Evolutionary conservation across 1,140 invertebrate species (phyloP), one percentile per base, ranked within the genome.

Genomic region (Neodiprion fabricii): DNA sequence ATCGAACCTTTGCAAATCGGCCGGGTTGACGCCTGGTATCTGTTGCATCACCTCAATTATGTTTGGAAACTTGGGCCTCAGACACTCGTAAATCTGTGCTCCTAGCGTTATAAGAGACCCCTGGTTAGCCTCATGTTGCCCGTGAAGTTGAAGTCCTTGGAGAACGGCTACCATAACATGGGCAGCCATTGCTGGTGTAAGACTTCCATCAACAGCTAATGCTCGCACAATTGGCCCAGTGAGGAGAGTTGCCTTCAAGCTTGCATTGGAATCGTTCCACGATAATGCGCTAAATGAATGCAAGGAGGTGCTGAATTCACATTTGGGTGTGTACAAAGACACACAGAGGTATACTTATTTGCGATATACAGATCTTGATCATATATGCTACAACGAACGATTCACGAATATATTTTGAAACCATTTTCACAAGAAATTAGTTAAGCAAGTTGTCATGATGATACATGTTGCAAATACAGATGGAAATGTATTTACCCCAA

Each of bases 61-160:
- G 76, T 91, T 90, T 0, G 94, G 92, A 81, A 94, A 95, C 67
- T 90, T 90, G 4, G 95, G 94, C 79, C 96, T 90, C 48, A 97
- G 86, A 68, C 93, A 90, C 84, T 96, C 95, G 84, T 97, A 97
- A 4, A 95, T 91, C 85, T 96, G 93, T 17, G 93, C 90, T 8
- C 93, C 93, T 14, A 95, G 88, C 28, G 91, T 91, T 3, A 95
- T 88, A 14, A 95, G 84, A 0, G 89, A 91, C 5, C 92, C 93
- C 84, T 95, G 93, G 86, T 95, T 95, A 1, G 92, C 91, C 77
- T 97, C 96, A 83, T 97, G 95, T 84, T 97, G 95, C 0, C 96
- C 96, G 80, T 96, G 94, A 69, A 93, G 85, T 74, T 94, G 92
- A 76, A 96, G 87, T 53, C 93, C 94, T 75, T 93, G 92, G n/a